Conservation (phyloP, 2,113 vertebrate species). For the Xiphorhynchus elegans region DNA sequence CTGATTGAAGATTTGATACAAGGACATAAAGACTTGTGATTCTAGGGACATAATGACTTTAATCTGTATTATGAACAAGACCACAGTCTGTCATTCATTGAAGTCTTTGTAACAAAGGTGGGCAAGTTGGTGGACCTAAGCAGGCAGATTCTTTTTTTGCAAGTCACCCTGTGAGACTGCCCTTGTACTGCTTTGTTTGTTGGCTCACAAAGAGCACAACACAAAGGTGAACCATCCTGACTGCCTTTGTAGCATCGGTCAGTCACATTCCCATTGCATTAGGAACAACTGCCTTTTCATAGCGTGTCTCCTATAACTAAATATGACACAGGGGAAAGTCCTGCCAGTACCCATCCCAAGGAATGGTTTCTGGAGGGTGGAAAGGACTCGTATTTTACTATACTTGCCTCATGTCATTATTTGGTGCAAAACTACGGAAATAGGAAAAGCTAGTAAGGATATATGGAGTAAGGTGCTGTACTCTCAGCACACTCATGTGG, state of each 20-base stretch:
- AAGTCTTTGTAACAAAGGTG: neutral
- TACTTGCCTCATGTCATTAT: neutral
- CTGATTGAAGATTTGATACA: neutral
- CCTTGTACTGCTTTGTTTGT: neutral
- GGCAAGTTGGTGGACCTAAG: neutral
- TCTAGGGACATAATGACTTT: neutral
- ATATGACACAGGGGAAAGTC: neutral
- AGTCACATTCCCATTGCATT: neutral
- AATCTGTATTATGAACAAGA: neutral
- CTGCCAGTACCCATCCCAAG: neutral
- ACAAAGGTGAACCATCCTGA: neutral
- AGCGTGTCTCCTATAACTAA: neutral
- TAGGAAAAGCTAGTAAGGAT: neutral
- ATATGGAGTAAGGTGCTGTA: neutral
- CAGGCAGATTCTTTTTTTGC: neutral
- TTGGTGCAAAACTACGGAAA: neutral
- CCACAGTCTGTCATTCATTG: neutral
- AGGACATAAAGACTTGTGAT: neutral
- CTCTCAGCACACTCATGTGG: neutral
- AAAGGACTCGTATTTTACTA: neutral
- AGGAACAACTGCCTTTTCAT: neutral
- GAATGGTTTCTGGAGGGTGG: neutral
- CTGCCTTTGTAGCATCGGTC: neutral
- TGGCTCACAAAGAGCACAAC: neutral
- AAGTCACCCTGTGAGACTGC: neutral